Conservation (phyloP, 2,113 vertebrate genomes). For the Papio anubis region DNA sequence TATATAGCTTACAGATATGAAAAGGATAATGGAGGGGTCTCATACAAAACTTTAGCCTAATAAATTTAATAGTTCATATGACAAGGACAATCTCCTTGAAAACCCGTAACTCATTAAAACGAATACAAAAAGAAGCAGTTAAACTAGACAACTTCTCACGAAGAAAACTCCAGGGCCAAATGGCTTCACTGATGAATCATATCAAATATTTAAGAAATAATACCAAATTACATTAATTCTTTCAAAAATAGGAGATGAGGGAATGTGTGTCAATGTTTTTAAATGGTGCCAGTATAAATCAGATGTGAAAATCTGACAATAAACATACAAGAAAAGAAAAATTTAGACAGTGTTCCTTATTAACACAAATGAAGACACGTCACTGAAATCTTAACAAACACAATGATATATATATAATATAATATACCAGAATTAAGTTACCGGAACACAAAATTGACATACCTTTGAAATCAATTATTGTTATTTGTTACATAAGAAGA, state of each 20-base stretch:
- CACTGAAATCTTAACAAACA: neutral
- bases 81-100: neutral
- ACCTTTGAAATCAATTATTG: neutral
- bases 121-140: neutral
- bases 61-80: neutral
- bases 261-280: neutral
- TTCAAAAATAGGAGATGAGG: neutral
- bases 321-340: neutral
- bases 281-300: neutral
- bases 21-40: neutral
- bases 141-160: neutral
- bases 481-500: neutral
- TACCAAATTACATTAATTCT: neutral
- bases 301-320: neutral
- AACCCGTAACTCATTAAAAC: neutral
- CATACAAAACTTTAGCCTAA: neutral
- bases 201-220: neutral
- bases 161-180: neutral
- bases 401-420: neutral
- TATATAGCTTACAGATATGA: neutral
- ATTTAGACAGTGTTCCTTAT: neutral
- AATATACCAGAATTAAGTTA: neutral
- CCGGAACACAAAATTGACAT: neutral
- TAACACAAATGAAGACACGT: neutral
- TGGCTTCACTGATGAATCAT: neutral